A percentile compares a stretch with the other conserved stretches of the same genome.
Conservation (phyloP, 2,888 invertebrate species). For the Eupithecia insigniata region DNA sequence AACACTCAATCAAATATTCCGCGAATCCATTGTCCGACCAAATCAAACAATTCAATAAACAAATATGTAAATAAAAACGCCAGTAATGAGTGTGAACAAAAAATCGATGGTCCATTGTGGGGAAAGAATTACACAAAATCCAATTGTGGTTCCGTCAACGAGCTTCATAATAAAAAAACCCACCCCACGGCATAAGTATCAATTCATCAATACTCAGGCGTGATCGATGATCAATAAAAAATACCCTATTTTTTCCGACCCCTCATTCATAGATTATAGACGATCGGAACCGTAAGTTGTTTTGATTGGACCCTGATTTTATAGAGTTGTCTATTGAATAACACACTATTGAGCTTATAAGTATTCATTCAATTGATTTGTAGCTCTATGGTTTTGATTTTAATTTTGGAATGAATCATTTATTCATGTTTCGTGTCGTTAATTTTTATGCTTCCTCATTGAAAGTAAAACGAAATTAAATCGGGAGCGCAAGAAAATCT, state of each 20-base stretch:
- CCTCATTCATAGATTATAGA: slow-evolving; percentile 67
- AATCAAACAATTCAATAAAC: slow-evolving; percentile 52
- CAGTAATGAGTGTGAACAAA: slow-evolving; percentile 68
- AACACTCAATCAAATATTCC: slow-evolving; percentile 45
- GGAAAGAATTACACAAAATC: slow-evolving; percentile 72
- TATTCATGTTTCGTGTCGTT: slow-evolving; percentile 7
- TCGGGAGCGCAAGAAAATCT: slow-evolving; percentile 33
- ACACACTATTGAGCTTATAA: slow-evolving; percentile 58
- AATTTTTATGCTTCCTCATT: slow-evolving; percentile 5
- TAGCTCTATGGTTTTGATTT: slow-evolving; percentile 52
- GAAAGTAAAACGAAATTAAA: slow-evolving; percentile 3
- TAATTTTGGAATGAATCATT: slow-evolving; percentile 30
- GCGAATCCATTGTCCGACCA: slow-evolving; percentile 47
- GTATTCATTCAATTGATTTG: slow-evolving; percentile 54
- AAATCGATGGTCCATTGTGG: slow-evolving; percentile 61
- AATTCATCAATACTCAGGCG: slow-evolving; percentile 83
- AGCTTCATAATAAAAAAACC: slow-evolving; percentile 71
- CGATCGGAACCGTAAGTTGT: slow-evolving; percentile 55
- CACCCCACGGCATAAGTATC: slow-evolving; percentile 80
- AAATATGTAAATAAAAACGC: slow-evolving; percentile 63
- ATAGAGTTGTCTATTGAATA: slow-evolving; percentile 73
- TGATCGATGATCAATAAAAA: slow-evolving; percentile 78
- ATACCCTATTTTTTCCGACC: slow-evolving; percentile 65
- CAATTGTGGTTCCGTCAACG: slow-evolving; percentile 78
- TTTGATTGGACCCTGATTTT: slow-evolving; percentile 58